Percentiles rank a stretch among this genome's conserved stretches.
Evolutionary conservation across 1,140 invertebrate genomes (phyloP).

Genomic region (Macrobrachium rosenbergii): DNA sequence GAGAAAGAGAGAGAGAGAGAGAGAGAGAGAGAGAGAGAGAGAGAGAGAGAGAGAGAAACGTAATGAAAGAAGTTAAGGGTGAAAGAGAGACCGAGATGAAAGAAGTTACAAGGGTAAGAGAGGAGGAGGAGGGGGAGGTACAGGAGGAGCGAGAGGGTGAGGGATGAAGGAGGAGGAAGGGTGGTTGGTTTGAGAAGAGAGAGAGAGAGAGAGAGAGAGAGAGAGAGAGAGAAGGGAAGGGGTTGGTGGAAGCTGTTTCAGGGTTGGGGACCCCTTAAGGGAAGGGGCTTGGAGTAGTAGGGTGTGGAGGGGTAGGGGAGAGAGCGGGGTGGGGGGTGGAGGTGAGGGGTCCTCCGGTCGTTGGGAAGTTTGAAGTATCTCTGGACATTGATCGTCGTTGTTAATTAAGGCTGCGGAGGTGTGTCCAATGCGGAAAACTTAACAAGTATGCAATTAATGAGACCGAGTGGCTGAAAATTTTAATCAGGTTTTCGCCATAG

Average conservation of each 20-base stretch:
- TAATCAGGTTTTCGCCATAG: slow-evolving; percentile 21
- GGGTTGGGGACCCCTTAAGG: no score
- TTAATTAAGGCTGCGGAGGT: slow-evolving; percentile 8
- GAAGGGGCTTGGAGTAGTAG: not conserved
- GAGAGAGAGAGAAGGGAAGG: not conserved
- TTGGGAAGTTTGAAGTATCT: not conserved
- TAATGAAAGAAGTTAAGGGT: not conserved
- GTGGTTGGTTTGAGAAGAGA: not conserved
- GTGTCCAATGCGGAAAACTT: slow-evolving; percentile 21
- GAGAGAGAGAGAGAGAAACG: not conserved
- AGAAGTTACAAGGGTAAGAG: not conserved
- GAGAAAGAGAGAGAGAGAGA: no score
- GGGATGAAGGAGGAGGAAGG: not conserved
- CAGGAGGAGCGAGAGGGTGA: not conserved
- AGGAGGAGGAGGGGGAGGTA: not conserved
- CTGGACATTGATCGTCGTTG: slow-evolving; percentile 7
- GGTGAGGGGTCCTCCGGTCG: not conserved
- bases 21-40: no score
- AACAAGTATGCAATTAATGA: slow-evolving; percentile 25
- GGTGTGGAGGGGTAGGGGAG: not conserved
- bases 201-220: slow-evolving; percentile 16
- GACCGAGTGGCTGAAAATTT: slow-evolving; percentile 17
- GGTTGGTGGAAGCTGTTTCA: not conserved
- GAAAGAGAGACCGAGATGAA: not conserved
- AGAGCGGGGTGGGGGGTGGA: not conserved